Base-by-base conservation (phyloP, 2,113 vertebrate genomes). In the Leptobrachium leishanense region DNA sequence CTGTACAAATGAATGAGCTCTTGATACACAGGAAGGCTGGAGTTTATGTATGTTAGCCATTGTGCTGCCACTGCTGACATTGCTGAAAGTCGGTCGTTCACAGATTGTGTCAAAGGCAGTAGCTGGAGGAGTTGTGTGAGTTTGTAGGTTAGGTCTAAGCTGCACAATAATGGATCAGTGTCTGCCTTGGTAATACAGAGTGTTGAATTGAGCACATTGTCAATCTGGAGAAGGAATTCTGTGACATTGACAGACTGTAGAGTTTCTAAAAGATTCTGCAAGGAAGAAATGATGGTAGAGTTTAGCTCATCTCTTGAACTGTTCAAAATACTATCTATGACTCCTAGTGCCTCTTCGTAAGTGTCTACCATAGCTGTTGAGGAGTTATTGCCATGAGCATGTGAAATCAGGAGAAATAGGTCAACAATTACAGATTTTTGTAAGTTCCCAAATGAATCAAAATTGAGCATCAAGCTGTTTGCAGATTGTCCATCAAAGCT, bases 1-100 rank as follows among this genome's bases (percentile, higher is more conserved):
- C 57, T 79, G 53, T 79, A 59, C 11, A 79, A 50, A 44, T 73
- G n/a, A 39, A 43, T 67, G 46, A 79, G 62, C 63, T 79, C 69
- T 6, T 73, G 44, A 41, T 43, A 67, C 8, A 13, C 8, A 11
- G 46, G 31, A 20, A 57, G 43, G 20, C 39, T 41, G 39, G 6
- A 11, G 57, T 79, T 67, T 55, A 79, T 13, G 53, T 43, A 8
- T 43, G 15, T 44, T 73, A 73, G n/a, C 77, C 77, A 79, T 72
- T 67, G 69, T 44, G 13, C 50, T 57, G 64, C 42, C 40, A 73
- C 11, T 57, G 50, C 54, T 12, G 70, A 72, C 10, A 79, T 67
- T 7, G 31, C 2, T 31, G 70, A 66, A 13, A 79, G 5, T n/a
- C 50, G 43, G 63, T 55, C 42, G 9, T 44, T 39, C 65, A 63